phyloP scores from a whole-genome alignment of 2,888 invertebrate species.

The Meiosimyza decipiens region DNA sequence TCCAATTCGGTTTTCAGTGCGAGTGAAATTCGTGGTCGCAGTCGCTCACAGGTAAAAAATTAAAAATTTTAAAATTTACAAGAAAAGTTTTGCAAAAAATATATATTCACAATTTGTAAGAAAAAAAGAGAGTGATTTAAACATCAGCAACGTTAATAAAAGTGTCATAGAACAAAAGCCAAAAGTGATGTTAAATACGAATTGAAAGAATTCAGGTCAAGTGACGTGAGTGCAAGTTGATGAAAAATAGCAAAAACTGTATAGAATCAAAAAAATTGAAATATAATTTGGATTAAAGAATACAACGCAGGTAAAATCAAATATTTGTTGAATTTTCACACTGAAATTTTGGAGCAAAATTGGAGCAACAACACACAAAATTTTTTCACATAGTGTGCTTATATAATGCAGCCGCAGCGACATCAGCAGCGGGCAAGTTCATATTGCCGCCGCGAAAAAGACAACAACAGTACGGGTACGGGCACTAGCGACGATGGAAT shows the following conservation, averaged over 20 bases:
- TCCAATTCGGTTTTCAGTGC: slow-evolving; percentile 42
- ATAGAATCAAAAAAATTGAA: background rate
- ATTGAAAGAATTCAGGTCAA: slow-evolving; percentile 43
- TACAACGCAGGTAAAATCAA: slow-evolving; percentile 1
- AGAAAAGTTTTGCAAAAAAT: slow-evolving; percentile 8
- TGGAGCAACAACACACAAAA: background rate
- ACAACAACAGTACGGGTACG: background rate
- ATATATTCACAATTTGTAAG: background rate
- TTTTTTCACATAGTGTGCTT: slow-evolving; percentile 16
- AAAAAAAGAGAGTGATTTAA: slow-evolving; percentile 12
- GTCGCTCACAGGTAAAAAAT: slow-evolving; percentile 45
- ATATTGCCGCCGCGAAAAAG: background rate
- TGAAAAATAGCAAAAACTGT: no score
- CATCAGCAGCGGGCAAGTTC: background rate
- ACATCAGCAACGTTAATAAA: slow-evolving; percentile 20
- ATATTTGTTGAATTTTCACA: no score
- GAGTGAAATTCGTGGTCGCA: slow-evolving; percentile 38
- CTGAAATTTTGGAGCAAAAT: background rate
- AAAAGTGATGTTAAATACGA: background rate
- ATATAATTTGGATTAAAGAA: slow-evolving; percentile 4
- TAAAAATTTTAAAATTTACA: slow-evolving; percentile 23
- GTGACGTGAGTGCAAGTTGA: slow-evolving; percentile 39
- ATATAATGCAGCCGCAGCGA: slow-evolving; percentile 29
- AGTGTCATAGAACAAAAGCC: slow-evolving; percentile 16
- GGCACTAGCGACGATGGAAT: background rate